A percentile compares a stretch with the other conserved stretches of the same genome.
phyloP scores from a whole-genome alignment of 2,888 invertebrate species.

The Leptinotarsa peninsularis region DNA sequence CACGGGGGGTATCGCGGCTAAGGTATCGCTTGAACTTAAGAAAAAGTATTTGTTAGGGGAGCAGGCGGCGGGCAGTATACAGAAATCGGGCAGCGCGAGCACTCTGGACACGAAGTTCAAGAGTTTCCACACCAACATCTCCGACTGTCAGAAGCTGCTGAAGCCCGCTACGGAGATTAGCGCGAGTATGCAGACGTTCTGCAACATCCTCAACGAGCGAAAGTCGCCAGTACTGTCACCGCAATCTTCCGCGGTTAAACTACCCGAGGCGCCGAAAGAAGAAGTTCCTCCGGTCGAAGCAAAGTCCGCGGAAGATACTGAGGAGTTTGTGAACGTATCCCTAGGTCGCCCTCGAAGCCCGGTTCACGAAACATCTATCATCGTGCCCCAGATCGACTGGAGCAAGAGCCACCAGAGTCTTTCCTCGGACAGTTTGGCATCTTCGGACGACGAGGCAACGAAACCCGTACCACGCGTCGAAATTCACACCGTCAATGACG shows the following conservation, averaged over 20 bases:
- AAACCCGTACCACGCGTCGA: slow-evolving; percentile 54
- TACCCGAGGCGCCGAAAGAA: slow-evolving; percentile 17
- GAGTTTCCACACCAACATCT: slow-evolving; percentile 86
- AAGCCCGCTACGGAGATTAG: slow-evolving; percentile 78
- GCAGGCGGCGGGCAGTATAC: slow-evolving; percentile 75
- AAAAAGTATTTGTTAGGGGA: slow-evolving; percentile 86
- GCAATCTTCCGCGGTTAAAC: slow-evolving; percentile 30
- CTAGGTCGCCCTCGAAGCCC: slow-evolving; percentile 72
- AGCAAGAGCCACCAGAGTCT: slow-evolving; percentile 62
- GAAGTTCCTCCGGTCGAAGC: slow-evolving; percentile 44
- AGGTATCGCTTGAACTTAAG: slow-evolving; percentile 87
- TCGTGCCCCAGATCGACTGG: slow-evolving; percentile 75
- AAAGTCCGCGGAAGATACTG: slow-evolving; percentile 28
- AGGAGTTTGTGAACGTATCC: slow-evolving; percentile 60
- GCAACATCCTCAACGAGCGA: slow-evolving; percentile 61
- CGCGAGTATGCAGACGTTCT: slow-evolving; percentile 78
- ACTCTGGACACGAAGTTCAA: slow-evolving; percentile 87
- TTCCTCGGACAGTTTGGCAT: slow-evolving; percentile 74
- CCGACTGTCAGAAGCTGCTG: slow-evolving; percentile 87
- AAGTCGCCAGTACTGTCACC: slow-evolving; percentile 58
- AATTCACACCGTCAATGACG: slow-evolving; percentile 64
- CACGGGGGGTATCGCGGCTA: slow-evolving; percentile 88
- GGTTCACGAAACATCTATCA: slow-evolving; percentile 74
- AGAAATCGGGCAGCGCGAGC: slow-evolving; percentile 86
- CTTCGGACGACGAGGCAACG: slow-evolving; percentile 53